Percentiles rank a stretch among this genome's conserved stretches.
Evolutionary conservation across 2,888 invertebrate genomes (phyloP).

Genomic region (Therioaphis trifolii): DNA sequence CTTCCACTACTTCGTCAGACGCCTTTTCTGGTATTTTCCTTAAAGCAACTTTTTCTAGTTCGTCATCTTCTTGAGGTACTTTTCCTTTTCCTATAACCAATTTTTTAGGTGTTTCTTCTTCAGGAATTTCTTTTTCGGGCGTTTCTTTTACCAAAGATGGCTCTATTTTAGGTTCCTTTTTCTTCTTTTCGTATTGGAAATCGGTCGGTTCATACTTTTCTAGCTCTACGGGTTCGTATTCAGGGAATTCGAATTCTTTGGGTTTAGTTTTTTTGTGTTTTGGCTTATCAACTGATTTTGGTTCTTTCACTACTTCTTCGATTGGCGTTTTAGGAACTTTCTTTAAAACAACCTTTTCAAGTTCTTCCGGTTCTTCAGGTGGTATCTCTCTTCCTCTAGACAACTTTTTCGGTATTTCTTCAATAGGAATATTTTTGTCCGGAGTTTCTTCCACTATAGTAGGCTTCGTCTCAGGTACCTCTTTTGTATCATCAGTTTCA

Average conservation of each 20-base stretch:
- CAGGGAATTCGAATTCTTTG: slow-evolving; percentile 65
- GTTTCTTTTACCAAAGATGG: slow-evolving; percentile 64
- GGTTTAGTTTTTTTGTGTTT: slow-evolving; percentile 65
- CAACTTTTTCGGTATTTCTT: no score
- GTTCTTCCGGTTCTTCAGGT: no score
- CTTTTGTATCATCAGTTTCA: no score
- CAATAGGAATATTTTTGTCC: no score
- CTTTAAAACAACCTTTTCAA: no score
- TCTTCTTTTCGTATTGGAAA: slow-evolving; percentile 61
- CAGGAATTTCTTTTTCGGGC: slow-evolving; percentile 67
- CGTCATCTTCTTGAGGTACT: slow-evolving; percentile 68
- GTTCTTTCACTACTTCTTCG: no score
- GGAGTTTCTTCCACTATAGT: no score
- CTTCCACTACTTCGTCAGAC: slow-evolving; percentile 66
- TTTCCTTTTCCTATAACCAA: slow-evolving; percentile 72
- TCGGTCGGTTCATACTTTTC: slow-evolving; percentile 66
- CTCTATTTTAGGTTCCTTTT: slow-evolving; percentile 67
- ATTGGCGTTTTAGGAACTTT: no score
- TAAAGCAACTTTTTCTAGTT: slow-evolving; percentile 69
- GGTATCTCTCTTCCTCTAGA: no score
- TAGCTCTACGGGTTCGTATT: slow-evolving; percentile 65
- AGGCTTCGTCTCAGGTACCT: no score
- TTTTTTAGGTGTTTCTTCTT: slow-evolving; percentile 70
- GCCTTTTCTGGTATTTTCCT: slow-evolving; percentile 69
- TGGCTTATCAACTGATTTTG: no score